Base-by-base conservation (phyloP, 2,797 vertebrate genomes). In the Manis javanica region DNA sequence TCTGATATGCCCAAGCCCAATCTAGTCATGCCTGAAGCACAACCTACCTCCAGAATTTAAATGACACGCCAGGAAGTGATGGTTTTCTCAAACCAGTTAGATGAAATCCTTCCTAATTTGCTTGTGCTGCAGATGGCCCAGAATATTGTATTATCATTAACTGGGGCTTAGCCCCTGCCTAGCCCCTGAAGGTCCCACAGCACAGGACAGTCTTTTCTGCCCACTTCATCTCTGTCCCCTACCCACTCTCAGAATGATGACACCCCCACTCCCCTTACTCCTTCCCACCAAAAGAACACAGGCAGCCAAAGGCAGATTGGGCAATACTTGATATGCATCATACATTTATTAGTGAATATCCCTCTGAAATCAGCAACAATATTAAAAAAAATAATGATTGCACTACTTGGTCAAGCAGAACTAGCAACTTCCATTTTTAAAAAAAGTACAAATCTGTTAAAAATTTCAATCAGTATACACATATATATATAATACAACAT, bases 271-370 rank as follows among this genome's bases (percentile, higher is more conserved):
- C 37, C 34, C 24, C 26, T 57, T 15, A 29, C 51, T 46, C 46
- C 46, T 14, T 77, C 79, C 71, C 72, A 19, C 39, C 12, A 11
- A 82, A 92, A 92, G 72, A 96, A 96, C 77, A 95, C 42, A 82
- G 92, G 91, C 24, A 86, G 92, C 91, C 88, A 78, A 81, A 75
- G 59, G 71, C 72, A 63, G 89, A 87, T 83, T 49, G 81, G 82
- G 74, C 84, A 83, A 66, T 98, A 98, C 83, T 98, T 99, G 99
- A 99, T 99, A 99, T 99, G 99, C 99, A 99, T 99, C 99, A 99
- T 99, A 99, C 99, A 99, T 99, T 99, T 99, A 99, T 99, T 99
- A 99, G 99, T 99, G 99, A 99, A 99, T 99, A 99, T 99, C 99
- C 99, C 99, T 99, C 99, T 99, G 99, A 99, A 99, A 99, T 99